Base-by-base conservation (phyloP, 30 jellyfish, hydroid and myxozoan species). In the Sanderia malayensis region DNA sequence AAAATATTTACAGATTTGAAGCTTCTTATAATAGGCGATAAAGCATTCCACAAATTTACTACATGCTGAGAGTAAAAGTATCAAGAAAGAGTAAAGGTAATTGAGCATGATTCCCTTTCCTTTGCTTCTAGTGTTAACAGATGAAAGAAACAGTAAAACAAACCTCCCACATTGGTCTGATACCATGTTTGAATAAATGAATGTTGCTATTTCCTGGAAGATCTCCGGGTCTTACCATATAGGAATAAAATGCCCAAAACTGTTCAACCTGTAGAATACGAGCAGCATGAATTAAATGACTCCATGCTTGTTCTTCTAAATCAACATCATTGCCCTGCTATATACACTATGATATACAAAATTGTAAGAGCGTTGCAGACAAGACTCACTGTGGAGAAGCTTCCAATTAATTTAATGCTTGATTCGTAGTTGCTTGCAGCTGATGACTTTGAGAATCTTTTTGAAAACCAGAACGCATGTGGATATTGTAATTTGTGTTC, bases 91-190 rank as follows among this genome's bases (percentile, higher is more conserved):
- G n/a, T n/a, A n/a, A n/a, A n/a, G n/a, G n/a, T n/a, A n/a, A n/a
- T n/a, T n/a, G n/a, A n/a, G n/a, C n/a, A n/a, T n/a, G n/a, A n/a
- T n/a, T n/a, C n/a, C n/a, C n/a, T n/a, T n/a, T n/a, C n/a, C n/a
- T n/a, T n/a, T n/a, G n/a, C n/a, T n/a, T n/a, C n/a, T n/a, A n/a
- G n/a, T n/a, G n/a, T n/a, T n/a, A n/a, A n/a, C n/a, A n/a, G n/a
- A n/a, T n/a, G n/a, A n/a, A n/a, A n/a, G n/a, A n/a, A n/a, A n/a
- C n/a, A n/a, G n/a, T n/a, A n/a, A n/a, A n/a, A n/a, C n/a, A n/a
- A n/a, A 90, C 98, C 96, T 92, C 99, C 99, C 99, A 92, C 99
- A 92, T 92, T 26, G 99, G 99, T 32, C 99, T 63, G 2, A 92
- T 92, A 23, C 99, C 99, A 80, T 92, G 94, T 61, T 92, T 92